Base-by-base conservation (phyloP, 2,113 vertebrate species). In the Promerops cafer region DNA sequence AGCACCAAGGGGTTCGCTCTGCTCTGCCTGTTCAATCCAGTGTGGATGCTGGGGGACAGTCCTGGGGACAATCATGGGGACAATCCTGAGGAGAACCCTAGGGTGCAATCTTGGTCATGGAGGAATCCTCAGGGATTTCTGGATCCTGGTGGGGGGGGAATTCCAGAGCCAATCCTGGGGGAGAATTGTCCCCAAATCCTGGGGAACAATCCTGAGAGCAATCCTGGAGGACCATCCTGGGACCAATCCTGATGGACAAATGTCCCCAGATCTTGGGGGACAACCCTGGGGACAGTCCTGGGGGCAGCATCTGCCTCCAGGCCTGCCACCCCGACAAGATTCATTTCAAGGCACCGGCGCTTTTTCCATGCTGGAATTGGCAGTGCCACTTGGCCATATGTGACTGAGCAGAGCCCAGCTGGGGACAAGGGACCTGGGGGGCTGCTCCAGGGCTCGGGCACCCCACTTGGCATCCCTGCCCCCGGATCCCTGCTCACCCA, bases 331-430 rank as follows among this genome's bases (percentile, higher is more conserved):
- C 61, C 0, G 1, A 4, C 6, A 10, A 13, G 52, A 40, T 28
- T 6, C 4, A 10, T 33, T 24, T 9, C 31, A 28, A 3, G 0
- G 2, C 7, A 12, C 26, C 1, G 1, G 47, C 0, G 11, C 37
- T 37, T 75, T 68, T 74, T 56, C 81, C 13, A 1, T 28, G 71
- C 77, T 8, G 28, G 56, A 70, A 12, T 28, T 79, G 82, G 87
- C 71, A 75, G 61, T 30, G 14, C 50, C 44, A 3, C 50, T 10
- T 3, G 71, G 71, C 71, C 82, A 6, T 24, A 3, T 37, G 78
- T 54, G 72, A 37, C 27, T 31, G 77, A 63, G 39, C 6, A 0
- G 59, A 56, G 64, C 64, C 80, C 89, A 33, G 56, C 75, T 75
- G 78, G 45, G 83, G 72, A 60, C 11, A 21, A 35, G 66, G 90